Evolutionary conservation across 92 coral and sea anemone species (phyloP), one percentile per base, ranked within the genome.

Genomic region (Nematostella vectensis): DNA sequence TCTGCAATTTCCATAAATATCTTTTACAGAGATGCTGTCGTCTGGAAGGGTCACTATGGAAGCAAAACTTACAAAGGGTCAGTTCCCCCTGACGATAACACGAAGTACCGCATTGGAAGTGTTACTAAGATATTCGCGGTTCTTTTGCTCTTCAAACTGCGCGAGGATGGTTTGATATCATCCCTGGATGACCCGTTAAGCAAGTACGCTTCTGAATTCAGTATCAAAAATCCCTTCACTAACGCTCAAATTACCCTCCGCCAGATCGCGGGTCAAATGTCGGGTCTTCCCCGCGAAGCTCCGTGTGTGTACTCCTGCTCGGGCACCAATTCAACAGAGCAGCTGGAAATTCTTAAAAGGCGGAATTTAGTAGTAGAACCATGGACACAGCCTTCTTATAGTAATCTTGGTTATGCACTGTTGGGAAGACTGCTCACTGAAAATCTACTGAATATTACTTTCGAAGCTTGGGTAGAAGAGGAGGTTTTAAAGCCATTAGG

Each of bases 381-480:
- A 0, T 55, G 73, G 63, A 75, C 70, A 11, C 47, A 43, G 50
- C 88, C 88, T 10, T 81, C 83, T 12, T 81, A 81, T 65, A 81
- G 88, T 25, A 81, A 80, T 55, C 81, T 81, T 60, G 88, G 74
- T 24, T 81, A 81, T 54, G 68, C 74, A 39, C 65, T 81, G 63
- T 69, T 81, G 16, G 88, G 75, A 18, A 59, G 88, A 48, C 62
- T 76, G 52, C 55, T 81, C 69, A 76, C 82, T 11, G 76, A 76
- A 49, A 68, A 69, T 25, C 58, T 78, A 3, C 75, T 69, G 9
- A 75, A 80, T 54, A 56, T 63, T 22, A 80, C 82, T 0, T 80
- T 80, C 22, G 88, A 80, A 50, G 51, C 48, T 13, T 80, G 88
- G 88, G 57, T 51, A 3, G 27, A 50, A 11, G 58, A 63, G 38